phyloP scores from a whole-genome alignment of 2,113 vertebrate genomes.

The Ageneiosus marmoratus region DNA sequence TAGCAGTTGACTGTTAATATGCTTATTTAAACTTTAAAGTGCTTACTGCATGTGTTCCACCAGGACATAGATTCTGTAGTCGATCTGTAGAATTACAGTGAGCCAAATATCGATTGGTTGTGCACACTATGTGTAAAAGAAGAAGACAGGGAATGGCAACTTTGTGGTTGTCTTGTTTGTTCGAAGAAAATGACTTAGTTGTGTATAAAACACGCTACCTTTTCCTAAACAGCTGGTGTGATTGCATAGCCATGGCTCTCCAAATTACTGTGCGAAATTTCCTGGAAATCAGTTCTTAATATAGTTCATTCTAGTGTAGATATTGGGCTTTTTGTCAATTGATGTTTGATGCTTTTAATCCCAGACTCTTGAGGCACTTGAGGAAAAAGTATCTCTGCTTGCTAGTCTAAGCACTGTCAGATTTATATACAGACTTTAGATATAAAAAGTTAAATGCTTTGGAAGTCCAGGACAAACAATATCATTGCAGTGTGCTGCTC shows the following conservation, averaged over 20 bases:
- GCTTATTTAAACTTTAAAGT: conserved; percentile 11
- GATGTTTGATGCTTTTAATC: neutral
- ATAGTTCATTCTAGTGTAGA: too few relatives aligned
- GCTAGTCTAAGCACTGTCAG: neutral
- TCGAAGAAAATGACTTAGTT: neutral
- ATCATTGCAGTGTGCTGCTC: conserved; percentile 25
- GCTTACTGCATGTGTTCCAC: neutral
- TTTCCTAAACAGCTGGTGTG: neutral
- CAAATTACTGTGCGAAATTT: too few relatives aligned
- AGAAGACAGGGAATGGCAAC: conserved; percentile 16
- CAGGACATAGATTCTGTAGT: conserved; percentile 5
- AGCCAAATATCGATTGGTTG: conserved; percentile 3
- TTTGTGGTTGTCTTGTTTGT: conserved; percentile 8
- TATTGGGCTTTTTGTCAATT: neutral
- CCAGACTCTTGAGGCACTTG: neutral
- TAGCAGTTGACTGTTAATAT: neutral
- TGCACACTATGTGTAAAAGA: conserved; percentile 12
- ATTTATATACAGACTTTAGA: neutral
- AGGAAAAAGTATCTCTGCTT: neutral
- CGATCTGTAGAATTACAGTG: neutral
- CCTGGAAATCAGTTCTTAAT: neutral
- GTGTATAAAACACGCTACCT: neutral
- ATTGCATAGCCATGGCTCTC: neutral
- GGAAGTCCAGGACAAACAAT: conserved; percentile 31
- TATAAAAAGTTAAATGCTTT: conserved; percentile 4